Evolutionary conservation across 2,888 invertebrate genomes (phyloP), one percentile per base, ranked within the genome.

Genomic region (Cephonodes hylas): DNA sequence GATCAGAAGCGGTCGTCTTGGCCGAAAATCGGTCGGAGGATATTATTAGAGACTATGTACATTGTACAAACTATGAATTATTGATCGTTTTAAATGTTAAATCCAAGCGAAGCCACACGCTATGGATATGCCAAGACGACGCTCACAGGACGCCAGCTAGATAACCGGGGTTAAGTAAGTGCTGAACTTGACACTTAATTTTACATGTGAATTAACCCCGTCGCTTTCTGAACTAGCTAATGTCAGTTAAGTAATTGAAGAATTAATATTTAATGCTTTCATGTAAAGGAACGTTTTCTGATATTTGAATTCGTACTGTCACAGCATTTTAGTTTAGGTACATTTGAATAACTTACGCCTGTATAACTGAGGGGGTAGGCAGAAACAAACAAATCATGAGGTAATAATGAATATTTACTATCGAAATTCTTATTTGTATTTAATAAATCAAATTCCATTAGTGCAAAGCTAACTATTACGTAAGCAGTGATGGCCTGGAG

Each of bases 161-260:
- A 7, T 7, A 18, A 48, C 15, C 46, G 23, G 34, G 10, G 23
- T 23, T 48, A 38, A 15, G 20, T 22, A 46, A 46, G 46, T n/a
- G 23, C 46, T 48, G 48, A 60, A 60, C 59, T 38, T 18, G 48
- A 10, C 38, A 48, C 15, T 42, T 34, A 48, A 60, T 60, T 42
- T 48, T 38, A 48, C 38, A 38, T 48, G 25, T 23, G 25, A 48
- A 34, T 25, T 23, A 8, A 8, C 6, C 4, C 1, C n/a, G n/a
- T n/a, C 34, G 38, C 23, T 23, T 46, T 38, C 8, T 22, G 15
- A 60, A 60, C 25, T 10, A 4, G 22, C 13, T 45, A 13, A 8
- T 45, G 45, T 13, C 48, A 6, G 8, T 48, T 27, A 48, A 27
- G 34, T 48, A 48, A 48, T 42, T 38, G 10, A 38, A 48, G 46